These are phyloP conservation scores for Sterrhoptilus dennistouni DNA, from an alignment of 2,113 vertebrate genomes.

Conservation along the genomic window DNA sequence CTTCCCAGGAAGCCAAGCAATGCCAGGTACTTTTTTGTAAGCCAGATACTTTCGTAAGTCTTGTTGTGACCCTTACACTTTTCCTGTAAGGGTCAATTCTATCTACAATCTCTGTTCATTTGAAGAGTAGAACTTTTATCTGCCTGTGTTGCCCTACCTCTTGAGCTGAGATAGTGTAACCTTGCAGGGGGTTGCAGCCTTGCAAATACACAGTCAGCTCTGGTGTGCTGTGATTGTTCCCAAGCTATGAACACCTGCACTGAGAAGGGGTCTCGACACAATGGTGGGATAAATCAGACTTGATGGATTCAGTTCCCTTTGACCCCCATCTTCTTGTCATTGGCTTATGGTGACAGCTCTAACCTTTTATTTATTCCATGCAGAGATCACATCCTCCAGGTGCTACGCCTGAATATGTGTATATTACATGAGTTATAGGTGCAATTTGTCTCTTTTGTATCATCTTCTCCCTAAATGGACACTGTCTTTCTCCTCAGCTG, in stretches of 20 bases:
- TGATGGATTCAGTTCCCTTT: background rate
- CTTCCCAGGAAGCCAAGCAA: background rate
- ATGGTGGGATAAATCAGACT: background rate
- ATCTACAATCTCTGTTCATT: background rate
- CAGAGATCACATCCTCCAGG: background rate
- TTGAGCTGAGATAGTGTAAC: background rate
- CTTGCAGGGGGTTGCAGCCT: background rate
- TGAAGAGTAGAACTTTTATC: background rate
- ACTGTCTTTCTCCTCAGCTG: background rate
- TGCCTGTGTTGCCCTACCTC: background rate
- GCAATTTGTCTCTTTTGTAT: background rate
- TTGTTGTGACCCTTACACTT: background rate
- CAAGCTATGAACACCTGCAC: background rate
- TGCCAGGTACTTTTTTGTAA: background rate
- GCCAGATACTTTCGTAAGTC: background rate
- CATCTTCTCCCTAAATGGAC: background rate
- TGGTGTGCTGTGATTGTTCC: background rate
- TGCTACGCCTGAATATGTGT: background rate
- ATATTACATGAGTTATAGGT: background rate
- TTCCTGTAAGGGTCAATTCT: background rate
- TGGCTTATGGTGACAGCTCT: background rate
- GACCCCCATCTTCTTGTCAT: background rate
- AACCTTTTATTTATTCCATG: background rate
- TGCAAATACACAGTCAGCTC: background rate
- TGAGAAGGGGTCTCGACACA: background rate